Evolutionary conservation across 2,888 invertebrate genomes (phyloP), one percentile per base, ranked within the genome.

Genomic region (Nomada fucata): DNA sequence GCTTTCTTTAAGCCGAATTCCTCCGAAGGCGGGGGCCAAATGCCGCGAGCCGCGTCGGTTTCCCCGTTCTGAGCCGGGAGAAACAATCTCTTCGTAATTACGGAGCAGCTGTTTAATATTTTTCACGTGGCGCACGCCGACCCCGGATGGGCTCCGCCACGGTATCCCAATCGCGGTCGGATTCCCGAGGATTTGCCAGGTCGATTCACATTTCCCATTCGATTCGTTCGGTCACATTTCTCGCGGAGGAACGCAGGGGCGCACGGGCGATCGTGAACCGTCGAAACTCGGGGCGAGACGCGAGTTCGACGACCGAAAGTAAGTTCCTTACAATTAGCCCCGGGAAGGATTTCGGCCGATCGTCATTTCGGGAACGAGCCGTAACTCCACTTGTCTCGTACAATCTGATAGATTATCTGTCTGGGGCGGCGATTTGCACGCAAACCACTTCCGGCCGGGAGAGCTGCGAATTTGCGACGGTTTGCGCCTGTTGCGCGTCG

Each of bases 361-460:
- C 64, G 72, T 60, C 80, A 68, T 76, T 84, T 71, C 42, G 64
- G 20, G 55, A 79, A 77, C 74, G 57, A 76, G 68, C 77, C 59
- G 63, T 81, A 61, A 69, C 68, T 75, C 79, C 88, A 74, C 83
- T 89, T 88, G 85, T 74, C 64, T 18, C 26, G n/a, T 4, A 26
- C 23, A 44, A 69, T 73, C 79, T 36, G 79, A 89, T 89, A 86
- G 89, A 86, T 88, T 89, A 86, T 86, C 86, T 84, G 86, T 83
- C 82, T 69, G 83, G 81, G 81, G 70, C 74, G 74, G 79, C 82
- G 85, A 89, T 36, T 90, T 86, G 90, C 89, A 89, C 90, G 89
- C 89, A 82, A 89, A 82, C 85, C 79, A 81, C 87, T 88, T 89
- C 89, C 89, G 85, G 71, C 77, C 71, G 61, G 70, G 20, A 71